phyloP scores from a whole-genome alignment of 92 coral and sea anemone genomes.

The Siderastrea siderea region DNA sequence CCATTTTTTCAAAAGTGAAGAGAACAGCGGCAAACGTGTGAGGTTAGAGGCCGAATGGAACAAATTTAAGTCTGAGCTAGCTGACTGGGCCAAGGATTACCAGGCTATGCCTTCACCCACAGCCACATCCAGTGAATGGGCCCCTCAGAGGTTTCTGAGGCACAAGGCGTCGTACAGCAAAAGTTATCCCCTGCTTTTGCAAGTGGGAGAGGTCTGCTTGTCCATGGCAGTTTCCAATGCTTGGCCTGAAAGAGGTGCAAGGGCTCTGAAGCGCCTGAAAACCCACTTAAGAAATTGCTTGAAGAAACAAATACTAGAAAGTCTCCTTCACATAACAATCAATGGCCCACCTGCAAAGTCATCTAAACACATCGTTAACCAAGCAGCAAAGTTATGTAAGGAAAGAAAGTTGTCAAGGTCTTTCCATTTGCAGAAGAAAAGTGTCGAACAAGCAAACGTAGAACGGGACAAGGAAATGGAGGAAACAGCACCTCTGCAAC shows the following conservation, averaged over 20 bases:
- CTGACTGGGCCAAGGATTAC: slow-evolving; percentile 43
- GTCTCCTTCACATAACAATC: slow-evolving; percentile 46
- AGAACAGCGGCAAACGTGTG: slow-evolving; percentile 52
- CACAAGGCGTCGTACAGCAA: slow-evolving; percentile 45
- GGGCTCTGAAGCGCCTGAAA: slow-evolving; percentile 55
- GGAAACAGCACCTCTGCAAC: too few species aligned
- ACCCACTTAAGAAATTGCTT: slow-evolving; percentile 47
- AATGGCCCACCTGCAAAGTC: slow-evolving; percentile 55
- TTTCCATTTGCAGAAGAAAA: not conserved
- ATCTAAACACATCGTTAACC: slow-evolving; percentile 51
- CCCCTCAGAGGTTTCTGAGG: slow-evolving; percentile 49
- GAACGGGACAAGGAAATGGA: too few species aligned
- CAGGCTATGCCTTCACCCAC: slow-evolving; percentile 58
- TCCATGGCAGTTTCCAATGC: slow-evolving; percentile 60
- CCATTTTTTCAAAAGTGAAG: slow-evolving; percentile 51
- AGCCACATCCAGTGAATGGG: slow-evolving; percentile 57
- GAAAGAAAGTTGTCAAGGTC: slow-evolving; percentile 49
- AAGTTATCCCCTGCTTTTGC: slow-evolving; percentile 63
- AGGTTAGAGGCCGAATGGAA: slow-evolving; percentile 55
- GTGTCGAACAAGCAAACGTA: too few species aligned
- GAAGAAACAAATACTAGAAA: slow-evolving; percentile 48
- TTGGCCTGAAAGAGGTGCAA: slow-evolving; percentile 56
- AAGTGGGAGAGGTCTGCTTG: slow-evolving; percentile 60
- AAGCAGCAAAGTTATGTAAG: slow-evolving; percentile 55
- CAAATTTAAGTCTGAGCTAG: slow-evolving; percentile 60